Base-by-base conservation (phyloP, 2,113 vertebrate species). In the Collichthys lucidus region DNA sequence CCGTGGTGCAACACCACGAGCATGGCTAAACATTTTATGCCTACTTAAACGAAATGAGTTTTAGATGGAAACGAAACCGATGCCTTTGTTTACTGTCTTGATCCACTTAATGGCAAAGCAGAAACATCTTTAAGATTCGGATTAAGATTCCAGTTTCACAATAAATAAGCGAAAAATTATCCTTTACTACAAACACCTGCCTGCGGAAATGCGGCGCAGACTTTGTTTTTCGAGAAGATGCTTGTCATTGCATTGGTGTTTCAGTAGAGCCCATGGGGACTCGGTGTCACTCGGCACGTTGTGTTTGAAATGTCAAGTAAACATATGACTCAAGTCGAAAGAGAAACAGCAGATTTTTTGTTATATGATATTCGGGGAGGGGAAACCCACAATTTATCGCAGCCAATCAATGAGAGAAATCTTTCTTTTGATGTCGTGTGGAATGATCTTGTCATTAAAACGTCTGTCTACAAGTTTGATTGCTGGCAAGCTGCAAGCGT, bases 401-500 rank as follows among this genome's bases (percentile, higher is more conserved):
- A 15, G 53, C n/a, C 59, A 82, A 55, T 1, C 59, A 74, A 56
- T 26, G 22, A 68, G 31, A 79, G 31, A 22, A 70, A 79, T 22
- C 59, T 63, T 44, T 76, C 60, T 50, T 68, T 57, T 72, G 81
- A 84, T 70, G 65, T 71, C 62, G 46, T 67, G 65, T 56, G 14
- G 26, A 74, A 17, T 46, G 66, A 74, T 63, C 66, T 64, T 26
- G 66, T 87, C 72, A 42, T 74, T 81, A 65, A 68, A 83, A 59
- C 60, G 40, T 69, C 46, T 70, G 19, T 78, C 44, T 62, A 59
- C 10, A 19, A 49, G 9, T 86, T 71, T 80, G 75, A 86, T 84
- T 82, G 65, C 83, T 89, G 79, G 65, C 81, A 83, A 61, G 31
- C 70, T 62, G 26, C 26, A 26, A 2, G 1, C 75, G 59, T 55